A percentile compares a stretch with the other conserved stretches of the same genome.
Conservation (phyloP, 2,113 vertebrate species). For the Pipa parva region DNA sequence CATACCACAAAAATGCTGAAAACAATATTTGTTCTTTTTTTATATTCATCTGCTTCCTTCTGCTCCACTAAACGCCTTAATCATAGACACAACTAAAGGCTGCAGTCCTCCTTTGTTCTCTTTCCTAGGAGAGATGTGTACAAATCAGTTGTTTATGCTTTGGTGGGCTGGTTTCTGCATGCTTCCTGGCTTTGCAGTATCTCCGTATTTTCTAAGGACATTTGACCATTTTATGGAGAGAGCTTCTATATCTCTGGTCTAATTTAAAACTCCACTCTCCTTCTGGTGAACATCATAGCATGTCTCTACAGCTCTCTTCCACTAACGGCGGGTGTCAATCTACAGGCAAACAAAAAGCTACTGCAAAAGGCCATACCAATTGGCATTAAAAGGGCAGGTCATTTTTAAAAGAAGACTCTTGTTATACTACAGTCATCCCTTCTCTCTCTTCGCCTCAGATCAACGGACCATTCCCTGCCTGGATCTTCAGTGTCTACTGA, state of each 20-base stretch:
- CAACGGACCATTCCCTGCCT: constrained; percentile 79
- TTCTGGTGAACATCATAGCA: neutral
- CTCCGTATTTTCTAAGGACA: constrained; percentile 39
- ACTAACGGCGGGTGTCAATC: neutral
- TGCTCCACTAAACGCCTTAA: neutral
- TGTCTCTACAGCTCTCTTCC: constrained; percentile 8
- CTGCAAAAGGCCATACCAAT: neutral
- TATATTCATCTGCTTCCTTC: neutral
- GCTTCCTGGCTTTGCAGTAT: constrained; percentile 20
- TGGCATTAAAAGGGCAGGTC: constrained; percentile 21
- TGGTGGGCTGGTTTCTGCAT: constrained; percentile 8
- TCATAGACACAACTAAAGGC: neutral
- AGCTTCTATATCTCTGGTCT: constrained; percentile 4
- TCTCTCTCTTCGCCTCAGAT: constrained; percentile 79
- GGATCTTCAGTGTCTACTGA: constrained; percentile 95
- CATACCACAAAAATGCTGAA: neutral
- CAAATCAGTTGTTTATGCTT: neutral
- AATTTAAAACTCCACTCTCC: constrained; percentile 6
- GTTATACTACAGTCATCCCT: constrained; percentile 55
- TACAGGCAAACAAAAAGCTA: constrained; percentile 10
- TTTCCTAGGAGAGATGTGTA: neutral
- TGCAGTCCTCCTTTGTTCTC: neutral
- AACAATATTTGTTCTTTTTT: neutral
- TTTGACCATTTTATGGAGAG: constrained; percentile 25
- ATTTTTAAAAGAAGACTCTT: constrained; percentile 51